Conservation (phyloP, 1,140 invertebrate genomes). For the Druon quercuslanigerum region DNA sequence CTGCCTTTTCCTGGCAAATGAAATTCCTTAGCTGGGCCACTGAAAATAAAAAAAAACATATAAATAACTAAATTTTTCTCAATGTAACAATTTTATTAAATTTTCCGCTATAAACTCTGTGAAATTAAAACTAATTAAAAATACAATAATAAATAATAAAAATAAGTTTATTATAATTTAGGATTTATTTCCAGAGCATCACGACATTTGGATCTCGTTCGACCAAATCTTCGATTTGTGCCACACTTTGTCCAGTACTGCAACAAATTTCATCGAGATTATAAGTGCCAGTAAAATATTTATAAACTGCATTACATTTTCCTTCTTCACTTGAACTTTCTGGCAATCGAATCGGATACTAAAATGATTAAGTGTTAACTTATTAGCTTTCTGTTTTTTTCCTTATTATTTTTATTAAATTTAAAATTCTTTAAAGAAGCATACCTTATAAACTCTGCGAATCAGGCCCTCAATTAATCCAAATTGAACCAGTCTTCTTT, state of each 20-base stretch:
- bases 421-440: slow-evolving; percentile 33
- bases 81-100: too few species aligned
- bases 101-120: too few species aligned
- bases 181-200: slow-evolving; percentile 87
- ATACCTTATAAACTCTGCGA: slow-evolving; percentile 87
- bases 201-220: slow-evolving; percentile 90
- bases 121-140: too few species aligned
- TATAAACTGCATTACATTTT: slow-evolving; percentile 68
- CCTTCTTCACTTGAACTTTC: slow-evolving; percentile 62
- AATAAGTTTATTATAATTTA: too few species aligned
- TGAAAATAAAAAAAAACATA: too few species aligned
- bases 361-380: slow-evolving; percentile 32
- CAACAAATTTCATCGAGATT: slow-evolving; percentile 94
- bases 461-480: slow-evolving; percentile 91
- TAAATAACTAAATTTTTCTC: too few species aligned
- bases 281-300: slow-evolving; percentile 87
- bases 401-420: slow-evolving; percentile 16
- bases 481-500: slow-evolving; percentile 93
- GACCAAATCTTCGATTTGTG: slow-evolving; percentile 89
- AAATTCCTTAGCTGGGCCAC: too few species aligned
- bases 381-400: slow-evolving; percentile 34
- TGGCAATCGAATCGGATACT: slow-evolving; percentile 75
- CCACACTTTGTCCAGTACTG: slow-evolving; percentile 85
- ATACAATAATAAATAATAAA: too few species aligned
- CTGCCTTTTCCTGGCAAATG: too few species aligned